A percentile compares a stretch with the other conserved stretches of the same genome.
These are phyloP conservation scores for Galagoides demidoff DNA, from an alignment of 2,797 vertebrate genomes.

Conservation along the genomic window DNA sequence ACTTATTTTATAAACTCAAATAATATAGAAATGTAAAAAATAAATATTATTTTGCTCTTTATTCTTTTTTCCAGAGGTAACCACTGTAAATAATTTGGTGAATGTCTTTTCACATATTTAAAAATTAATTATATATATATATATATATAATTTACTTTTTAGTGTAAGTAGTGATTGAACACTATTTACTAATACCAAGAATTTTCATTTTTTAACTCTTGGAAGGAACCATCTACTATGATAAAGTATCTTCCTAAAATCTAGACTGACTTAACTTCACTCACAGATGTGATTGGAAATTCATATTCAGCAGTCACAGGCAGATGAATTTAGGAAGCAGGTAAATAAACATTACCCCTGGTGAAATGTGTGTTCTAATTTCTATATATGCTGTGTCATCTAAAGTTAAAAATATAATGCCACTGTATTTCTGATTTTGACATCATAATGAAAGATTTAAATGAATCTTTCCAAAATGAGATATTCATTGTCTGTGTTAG, in stretches of 20 bases:
- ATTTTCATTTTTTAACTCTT: not conserved
- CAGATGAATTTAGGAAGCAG: not conserved
- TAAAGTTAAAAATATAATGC: conserved; percentile 33
- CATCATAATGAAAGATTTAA: conserved; percentile 26
- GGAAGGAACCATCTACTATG: not conserved
- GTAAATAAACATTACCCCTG: not conserved
- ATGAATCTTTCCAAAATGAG: conserved; percentile 27
- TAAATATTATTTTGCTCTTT: not conserved
- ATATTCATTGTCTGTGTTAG: conserved; percentile 6
- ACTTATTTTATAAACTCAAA: not conserved
- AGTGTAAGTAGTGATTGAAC: not conserved
- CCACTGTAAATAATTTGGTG: not conserved
- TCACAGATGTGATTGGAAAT: conserved; percentile 29
- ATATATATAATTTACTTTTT: not conserved
- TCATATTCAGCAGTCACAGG: not conserved
- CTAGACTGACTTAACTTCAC: not conserved
- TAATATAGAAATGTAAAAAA: not conserved
- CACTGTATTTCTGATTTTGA: conserved; percentile 23
- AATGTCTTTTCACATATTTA: not conserved
- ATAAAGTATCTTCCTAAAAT: conserved; percentile 28
- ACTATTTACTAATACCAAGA: not conserved
- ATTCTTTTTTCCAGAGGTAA: not conserved
- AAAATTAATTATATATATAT: not conserved
- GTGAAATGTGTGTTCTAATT: not conserved
- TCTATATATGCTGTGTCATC: not conserved